A percentile compares a stretch with the other conserved stretches of the same genome.
phyloP scores from a whole-genome alignment of 2,113 vertebrate species.

The Phoenicopterus ruber region DNA sequence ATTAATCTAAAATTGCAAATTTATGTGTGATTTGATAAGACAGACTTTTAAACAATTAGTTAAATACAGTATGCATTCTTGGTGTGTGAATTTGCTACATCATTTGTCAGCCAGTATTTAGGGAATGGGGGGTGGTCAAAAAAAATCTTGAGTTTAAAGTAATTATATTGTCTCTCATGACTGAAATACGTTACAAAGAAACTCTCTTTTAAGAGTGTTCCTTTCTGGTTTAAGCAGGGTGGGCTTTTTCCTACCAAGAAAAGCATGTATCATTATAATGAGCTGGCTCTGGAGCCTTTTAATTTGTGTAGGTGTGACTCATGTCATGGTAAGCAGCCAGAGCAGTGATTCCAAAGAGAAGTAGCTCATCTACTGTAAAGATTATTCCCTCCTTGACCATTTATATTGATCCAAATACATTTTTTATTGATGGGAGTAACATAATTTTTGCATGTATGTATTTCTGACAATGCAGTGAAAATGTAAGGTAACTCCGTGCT shows the following conservation, averaged over 20 bases:
- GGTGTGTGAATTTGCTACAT: not conserved
- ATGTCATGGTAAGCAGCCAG: not conserved
- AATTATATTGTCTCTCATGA: not conserved
- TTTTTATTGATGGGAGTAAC: not conserved
- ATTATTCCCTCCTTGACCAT: not conserved
- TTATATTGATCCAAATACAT: not conserved
- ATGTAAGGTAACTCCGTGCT: not conserved
- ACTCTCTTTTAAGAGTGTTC: not conserved
- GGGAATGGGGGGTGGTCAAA: not conserved
- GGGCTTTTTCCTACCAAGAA: not conserved
- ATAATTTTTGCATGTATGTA: not conserved
- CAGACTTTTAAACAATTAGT: not conserved
- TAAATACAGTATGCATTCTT: not conserved
- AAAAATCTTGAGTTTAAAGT: not conserved
- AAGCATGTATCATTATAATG: not conserved
- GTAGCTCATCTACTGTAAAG: not conserved
- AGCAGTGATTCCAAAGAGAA: not conserved
- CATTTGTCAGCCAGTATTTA: not conserved
- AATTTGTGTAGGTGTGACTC: not conserved
- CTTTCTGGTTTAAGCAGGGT: not conserved
- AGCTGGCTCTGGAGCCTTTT: not conserved
- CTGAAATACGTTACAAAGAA: not conserved
- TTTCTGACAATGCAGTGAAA: not conserved
- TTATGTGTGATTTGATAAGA: not conserved
- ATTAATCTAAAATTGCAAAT: not conserved